These are phyloP conservation scores for Saguinus midas DNA, from an alignment of 2,113 vertebrate genomes.

Conservation along the genomic window DNA sequence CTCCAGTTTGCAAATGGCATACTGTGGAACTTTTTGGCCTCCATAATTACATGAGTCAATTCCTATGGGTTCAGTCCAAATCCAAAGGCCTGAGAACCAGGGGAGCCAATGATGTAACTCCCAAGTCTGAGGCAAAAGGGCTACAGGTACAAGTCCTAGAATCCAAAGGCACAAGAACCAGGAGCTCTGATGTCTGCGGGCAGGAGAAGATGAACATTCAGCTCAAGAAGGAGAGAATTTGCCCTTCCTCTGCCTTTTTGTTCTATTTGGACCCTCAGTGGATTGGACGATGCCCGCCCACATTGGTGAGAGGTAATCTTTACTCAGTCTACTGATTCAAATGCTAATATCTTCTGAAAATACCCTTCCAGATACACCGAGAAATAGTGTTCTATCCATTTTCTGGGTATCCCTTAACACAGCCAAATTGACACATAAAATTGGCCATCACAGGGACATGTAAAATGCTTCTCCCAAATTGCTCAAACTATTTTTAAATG, in stretches of 20 bases:
- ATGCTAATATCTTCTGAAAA: not conserved
- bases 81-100: not conserved
- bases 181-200: not conserved
- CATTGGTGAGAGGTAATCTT: not conserved
- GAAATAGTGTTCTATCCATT: not conserved
- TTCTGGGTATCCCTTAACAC: not conserved
- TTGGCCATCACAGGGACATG: not conserved
- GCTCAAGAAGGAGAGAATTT: not conserved
- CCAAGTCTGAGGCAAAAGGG: not conserved
- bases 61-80: not conserved
- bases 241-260: not conserved
- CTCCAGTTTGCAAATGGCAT: too few species aligned
- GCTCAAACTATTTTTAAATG: not conserved
- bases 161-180: not conserved
- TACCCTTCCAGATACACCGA: not conserved
- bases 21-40: too few species aligned
- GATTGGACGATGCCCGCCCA: not conserved
- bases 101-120: not conserved
- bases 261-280: not conserved
- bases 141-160: not conserved
- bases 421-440: not conserved
- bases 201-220: not conserved
- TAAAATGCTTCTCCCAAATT: not conserved
- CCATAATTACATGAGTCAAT: too few species aligned
- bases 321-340: not conserved